phyloP scores from a whole-genome alignment of 2,797 vertebrate genomes.

The Pygocentrus nattereri region DNA sequence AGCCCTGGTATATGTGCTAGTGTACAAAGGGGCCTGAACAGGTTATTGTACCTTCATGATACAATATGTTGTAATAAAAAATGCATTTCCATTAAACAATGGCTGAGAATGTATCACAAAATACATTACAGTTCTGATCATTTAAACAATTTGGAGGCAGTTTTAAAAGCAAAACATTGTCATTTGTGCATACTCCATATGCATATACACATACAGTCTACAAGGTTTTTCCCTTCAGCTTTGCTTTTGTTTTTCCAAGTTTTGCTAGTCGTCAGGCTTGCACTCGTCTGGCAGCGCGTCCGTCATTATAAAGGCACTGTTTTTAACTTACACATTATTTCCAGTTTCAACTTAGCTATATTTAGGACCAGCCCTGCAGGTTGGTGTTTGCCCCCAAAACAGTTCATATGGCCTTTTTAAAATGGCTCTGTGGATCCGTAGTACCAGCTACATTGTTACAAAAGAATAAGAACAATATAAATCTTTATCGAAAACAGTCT shows the following conservation, averaged over 20 bases:
- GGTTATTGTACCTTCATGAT: conserved; percentile 81
- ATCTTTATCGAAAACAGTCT: conserved; percentile 66
- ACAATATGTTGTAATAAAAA: conserved; percentile 57
- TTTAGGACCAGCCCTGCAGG: conserved; percentile 82
- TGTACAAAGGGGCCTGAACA: conserved; percentile 85
- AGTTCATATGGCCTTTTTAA: conserved; percentile 75
- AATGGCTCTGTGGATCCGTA: conserved; percentile 74
- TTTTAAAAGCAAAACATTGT: conserved; percentile 86
- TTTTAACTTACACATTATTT: conserved; percentile 78
- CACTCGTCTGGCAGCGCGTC: conserved; percentile 76
- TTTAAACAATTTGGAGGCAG: conserved; percentile 77
- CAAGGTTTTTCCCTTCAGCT: conserved; percentile 52
- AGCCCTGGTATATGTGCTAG: conserved; percentile 87
- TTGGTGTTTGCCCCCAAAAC: conserved; percentile 73
- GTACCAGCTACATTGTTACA: conserved; percentile 87
- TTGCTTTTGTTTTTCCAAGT: conserved; percentile 26
- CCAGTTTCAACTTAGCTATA: conserved; percentile 70
- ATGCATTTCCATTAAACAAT: conserved; percentile 34
- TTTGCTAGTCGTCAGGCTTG: conserved; percentile 61
- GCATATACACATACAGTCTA: conserved; percentile 67
- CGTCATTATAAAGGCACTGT: conserved; percentile 78
- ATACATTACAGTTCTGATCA: conserved; percentile 61
- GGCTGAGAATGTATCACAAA: conserved; percentile 37
- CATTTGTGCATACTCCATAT: conserved; percentile 71
- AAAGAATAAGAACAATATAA: conserved; percentile 77